These are phyloP conservation scores for Propithecus deckenii DNA, from an alignment of 2,797 vertebrate species.

Conservation along the genomic window DNA sequence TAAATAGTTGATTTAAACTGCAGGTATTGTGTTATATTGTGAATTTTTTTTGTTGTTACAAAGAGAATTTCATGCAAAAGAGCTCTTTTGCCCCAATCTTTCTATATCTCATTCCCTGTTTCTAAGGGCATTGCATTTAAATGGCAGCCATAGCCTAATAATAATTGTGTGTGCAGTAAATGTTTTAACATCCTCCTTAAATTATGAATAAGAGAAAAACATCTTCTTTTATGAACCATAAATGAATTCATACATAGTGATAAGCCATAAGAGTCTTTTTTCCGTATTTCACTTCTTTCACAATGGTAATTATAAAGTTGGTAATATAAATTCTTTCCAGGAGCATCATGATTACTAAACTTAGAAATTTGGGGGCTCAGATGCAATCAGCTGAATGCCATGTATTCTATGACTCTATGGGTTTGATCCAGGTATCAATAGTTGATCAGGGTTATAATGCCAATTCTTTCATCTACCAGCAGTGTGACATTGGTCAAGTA, in stretches of 20 bases:
- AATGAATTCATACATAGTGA: neutral
- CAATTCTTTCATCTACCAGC: neutral
- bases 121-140: slow-evolving; percentile 33
- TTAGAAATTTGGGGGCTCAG: neutral
- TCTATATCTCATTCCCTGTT: neutral
- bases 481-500: neutral
- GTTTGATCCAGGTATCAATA: neutral
- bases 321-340: slow-evolving; percentile 35
- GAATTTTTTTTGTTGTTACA: slow-evolving; percentile 24
- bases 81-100: neutral
- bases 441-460: neutral
- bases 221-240: neutral
- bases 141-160: neutral
- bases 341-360: slow-evolving; percentile 6
- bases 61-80: slow-evolving; percentile 6
- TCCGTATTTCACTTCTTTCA: slow-evolving; percentile 36
- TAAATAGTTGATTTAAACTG: slow-evolving; percentile 1
- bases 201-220: neutral
- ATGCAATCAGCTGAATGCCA: neutral
- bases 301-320: slow-evolving; percentile 13
- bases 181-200: slow-evolving; percentile 37
- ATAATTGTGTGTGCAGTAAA: neutral
- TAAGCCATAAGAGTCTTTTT: neutral
- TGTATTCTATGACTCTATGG: neutral
- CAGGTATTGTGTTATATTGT: neutral